These are phyloP conservation scores for Tragelaphus imberbis DNA, from an alignment of 2,113 vertebrate genomes.

Conservation along the genomic window DNA sequence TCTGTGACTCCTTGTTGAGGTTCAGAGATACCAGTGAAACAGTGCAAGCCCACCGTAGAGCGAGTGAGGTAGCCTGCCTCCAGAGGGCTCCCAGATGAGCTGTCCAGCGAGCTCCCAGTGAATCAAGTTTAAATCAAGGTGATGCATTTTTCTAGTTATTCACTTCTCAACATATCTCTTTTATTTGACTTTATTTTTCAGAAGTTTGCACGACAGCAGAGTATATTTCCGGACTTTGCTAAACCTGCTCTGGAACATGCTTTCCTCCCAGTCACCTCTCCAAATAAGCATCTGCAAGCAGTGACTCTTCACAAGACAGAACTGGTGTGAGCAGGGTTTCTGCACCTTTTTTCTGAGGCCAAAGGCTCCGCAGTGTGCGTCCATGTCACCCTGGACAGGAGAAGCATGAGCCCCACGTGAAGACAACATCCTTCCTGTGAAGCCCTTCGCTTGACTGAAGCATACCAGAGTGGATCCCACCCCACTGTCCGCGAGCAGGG, in stretches of 20 bases:
- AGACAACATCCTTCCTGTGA: not conserved
- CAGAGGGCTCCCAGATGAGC: not conserved
- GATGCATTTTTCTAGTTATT: not conserved
- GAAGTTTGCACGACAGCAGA: constrained; percentile 80
- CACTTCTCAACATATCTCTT: not conserved
- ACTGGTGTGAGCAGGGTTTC: constrained; percentile 57
- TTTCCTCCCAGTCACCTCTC: constrained; percentile 49
- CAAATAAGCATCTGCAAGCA: constrained; percentile 50
- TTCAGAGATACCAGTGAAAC: not conserved
- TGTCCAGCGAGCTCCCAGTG: not conserved
- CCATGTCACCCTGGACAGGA: not conserved
- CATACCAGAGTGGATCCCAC: not conserved
- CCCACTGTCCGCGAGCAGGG: not conserved
- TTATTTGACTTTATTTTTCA: constrained; percentile 67
- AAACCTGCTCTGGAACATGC: constrained; percentile 60
- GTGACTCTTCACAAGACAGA: constrained; percentile 54
- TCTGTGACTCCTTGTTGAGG: not conserved
- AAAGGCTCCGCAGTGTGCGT: not conserved
- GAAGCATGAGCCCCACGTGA: not conserved
- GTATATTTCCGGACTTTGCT: constrained; percentile 67
- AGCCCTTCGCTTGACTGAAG: not conserved
- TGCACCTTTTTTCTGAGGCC: fast-evolving
- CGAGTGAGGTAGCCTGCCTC: fast-evolving
- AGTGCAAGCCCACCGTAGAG: fast-evolving
- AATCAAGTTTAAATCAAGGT: not conserved